Base-by-base conservation (phyloP, 2,797 vertebrate species). In the Cottoperca gobio region DNA sequence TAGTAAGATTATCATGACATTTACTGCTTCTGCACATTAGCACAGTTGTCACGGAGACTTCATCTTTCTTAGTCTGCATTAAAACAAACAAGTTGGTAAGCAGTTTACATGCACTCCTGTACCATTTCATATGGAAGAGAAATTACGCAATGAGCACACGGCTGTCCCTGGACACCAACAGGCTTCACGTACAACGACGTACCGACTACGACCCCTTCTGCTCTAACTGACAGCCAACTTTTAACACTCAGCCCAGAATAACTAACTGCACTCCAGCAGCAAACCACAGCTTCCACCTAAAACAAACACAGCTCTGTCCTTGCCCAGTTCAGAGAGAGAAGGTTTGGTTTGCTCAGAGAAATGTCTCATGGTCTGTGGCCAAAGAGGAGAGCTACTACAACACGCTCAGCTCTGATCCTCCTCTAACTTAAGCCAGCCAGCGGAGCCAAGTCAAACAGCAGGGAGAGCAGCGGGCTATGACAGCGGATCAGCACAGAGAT, bases 71-170 rank as follows among this genome's bases (percentile, higher is more conserved):
- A 31, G 6, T 33, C 40, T 57, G 17, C 39, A 59, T 61, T 50
- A 55, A 72, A 61, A 48, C 21, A 31, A 75, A 67, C 37, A 69
- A 62, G 23, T 14, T 14, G 26, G n/a, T 24, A 2, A 67, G 16
- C 1, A 28, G 23, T 78, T 60, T 72, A 58, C 33, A 71, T 60
- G 69, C 23, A 58, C 1, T 70, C 70, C 76, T 70, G 72, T 6
- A 45, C 58, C 37, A 42, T n/a, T 65, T 84, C 52, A 80, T 60
- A 76, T 65, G 58, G 61, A 70, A 31, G 33, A 61, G 52, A 79
- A 81, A 92, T 90, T 90, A 91, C 49, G 73, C 89, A 90, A 92
- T 81, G 71, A 83, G 40, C 83, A 82, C 80, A 89, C 66, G 64
- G 76, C 80, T 53, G 58, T 76, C 79, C 45, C 67, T 78, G 81